Evolutionary conservation across 2,888 invertebrate species (phyloP).

Genomic region (Phoronis australis): DNA sequence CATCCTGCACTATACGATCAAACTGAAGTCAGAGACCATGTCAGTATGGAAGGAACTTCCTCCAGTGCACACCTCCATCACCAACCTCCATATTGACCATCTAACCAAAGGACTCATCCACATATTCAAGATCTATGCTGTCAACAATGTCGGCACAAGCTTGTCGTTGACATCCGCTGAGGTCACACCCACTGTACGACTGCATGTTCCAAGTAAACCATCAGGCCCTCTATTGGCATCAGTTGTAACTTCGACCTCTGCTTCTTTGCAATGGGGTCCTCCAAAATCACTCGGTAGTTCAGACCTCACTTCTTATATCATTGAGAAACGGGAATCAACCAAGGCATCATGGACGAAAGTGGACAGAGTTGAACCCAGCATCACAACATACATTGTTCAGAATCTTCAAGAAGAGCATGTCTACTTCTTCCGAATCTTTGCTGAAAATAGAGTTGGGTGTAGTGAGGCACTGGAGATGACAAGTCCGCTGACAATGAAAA

Average conservation of each 20-base stretch:
- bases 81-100: constrained; percentile 33
- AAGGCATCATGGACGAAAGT: constrained; percentile 17
- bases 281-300: constrained; percentile 39
- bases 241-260: constrained; percentile 23
- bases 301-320: constrained; percentile 34
- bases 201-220: constrained; percentile 33
- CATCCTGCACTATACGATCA: constrained; percentile 17
- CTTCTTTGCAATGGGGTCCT: constrained; percentile 36
- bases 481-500: constrained; percentile 26
- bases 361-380: background rate
- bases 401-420: constrained; percentile 56
- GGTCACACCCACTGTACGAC: constrained; percentile 22
- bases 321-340: constrained; percentile 21
- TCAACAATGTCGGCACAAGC: constrained; percentile 40
- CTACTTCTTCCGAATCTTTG: constrained; percentile 29
- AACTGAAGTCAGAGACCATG: constrained; percentile 3
- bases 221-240: constrained; percentile 18
- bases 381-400: background rate
- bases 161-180: constrained; percentile 28
- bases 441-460: constrained; percentile 43
- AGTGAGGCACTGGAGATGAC: constrained; percentile 73
- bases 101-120: constrained; percentile 38
- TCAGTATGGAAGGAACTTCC: constrained; percentile 77
- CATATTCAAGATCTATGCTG: constrained; percentile 46
- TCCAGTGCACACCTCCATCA: constrained; percentile 68